A percentile compares a stretch with the other conserved stretches of the same genome.
These are phyloP conservation scores for Rhinogobius similis DNA, from an alignment of 2,113 vertebrate species.

Conservation along the genomic window DNA sequence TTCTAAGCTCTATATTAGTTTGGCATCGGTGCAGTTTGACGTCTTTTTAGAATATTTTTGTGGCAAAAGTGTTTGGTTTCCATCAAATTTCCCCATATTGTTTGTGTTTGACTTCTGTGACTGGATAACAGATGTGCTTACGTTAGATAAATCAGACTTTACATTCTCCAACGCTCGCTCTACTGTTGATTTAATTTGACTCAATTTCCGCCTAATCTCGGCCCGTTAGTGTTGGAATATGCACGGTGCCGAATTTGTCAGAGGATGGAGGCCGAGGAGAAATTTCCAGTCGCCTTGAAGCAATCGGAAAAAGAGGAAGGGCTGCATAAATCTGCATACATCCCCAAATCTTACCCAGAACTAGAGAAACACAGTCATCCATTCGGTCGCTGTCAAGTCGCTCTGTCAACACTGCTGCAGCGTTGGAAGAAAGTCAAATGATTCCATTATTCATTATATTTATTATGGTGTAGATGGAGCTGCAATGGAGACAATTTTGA, in stretches of 20 bases:
- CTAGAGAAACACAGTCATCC: conserved; percentile 49
- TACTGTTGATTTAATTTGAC: conserved; percentile 53
- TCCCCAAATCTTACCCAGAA: conserved; percentile 42
- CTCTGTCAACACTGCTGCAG: conserved; percentile 29
- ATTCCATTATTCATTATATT: conserved; percentile 63
- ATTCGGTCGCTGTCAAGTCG: conserved; percentile 42
- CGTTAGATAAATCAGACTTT: conserved; percentile 31
- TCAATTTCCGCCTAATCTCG: conserved; percentile 49
- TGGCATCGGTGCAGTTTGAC: background rate
- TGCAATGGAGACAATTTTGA: conserved; percentile 4
- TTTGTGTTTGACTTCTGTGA: background rate
- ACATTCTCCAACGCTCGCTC: conserved; percentile 9
- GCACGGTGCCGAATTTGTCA: conserved; percentile 33
- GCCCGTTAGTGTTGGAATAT: conserved; percentile 17
- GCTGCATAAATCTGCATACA: conserved; percentile 58
- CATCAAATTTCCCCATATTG: conserved; percentile 12
- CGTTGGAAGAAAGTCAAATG: conserved; percentile 32
- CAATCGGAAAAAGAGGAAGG: conserved; percentile 35
- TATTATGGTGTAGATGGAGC: conserved; percentile 29
- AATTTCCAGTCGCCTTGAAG: conserved; percentile 57
- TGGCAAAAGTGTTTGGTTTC: background rate
- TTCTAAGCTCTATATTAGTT: background rate
- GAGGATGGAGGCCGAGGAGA: conserved; percentile 20
- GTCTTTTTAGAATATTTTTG: background rate
- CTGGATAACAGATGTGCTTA: conserved; percentile 5